Conservation (phyloP, 2,797 vertebrate genomes). For the Knipowitschia caucasica region DNA sequence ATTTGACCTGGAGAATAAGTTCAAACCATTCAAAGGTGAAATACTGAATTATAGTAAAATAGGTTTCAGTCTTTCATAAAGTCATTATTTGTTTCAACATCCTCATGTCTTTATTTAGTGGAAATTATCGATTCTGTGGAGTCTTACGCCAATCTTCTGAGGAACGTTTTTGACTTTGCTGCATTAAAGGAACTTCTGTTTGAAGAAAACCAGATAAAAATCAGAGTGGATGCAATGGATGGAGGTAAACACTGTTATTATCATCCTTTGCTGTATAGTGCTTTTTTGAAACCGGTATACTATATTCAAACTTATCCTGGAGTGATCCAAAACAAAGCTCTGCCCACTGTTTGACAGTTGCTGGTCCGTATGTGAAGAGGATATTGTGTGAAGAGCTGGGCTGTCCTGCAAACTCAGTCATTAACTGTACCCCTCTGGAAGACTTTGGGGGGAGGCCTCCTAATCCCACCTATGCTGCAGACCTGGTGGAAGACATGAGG, state of each 20-base stretch:
- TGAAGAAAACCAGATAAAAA: constrained; percentile 85
- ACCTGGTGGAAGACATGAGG: constrained; percentile 91
- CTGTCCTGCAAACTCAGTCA: constrained; percentile 88
- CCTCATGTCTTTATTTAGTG: constrained; percentile 67
- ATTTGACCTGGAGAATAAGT: constrained; percentile 95
- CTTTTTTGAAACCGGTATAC: too few species aligned
- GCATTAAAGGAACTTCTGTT: constrained; percentile 91
- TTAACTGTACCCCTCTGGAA: constrained; percentile 89
- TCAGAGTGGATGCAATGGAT: constrained; percentile 92
- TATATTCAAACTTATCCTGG: constrained; percentile 45
- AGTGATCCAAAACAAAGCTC: constrained; percentile 6
- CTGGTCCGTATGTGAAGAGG: constrained; percentile 90
- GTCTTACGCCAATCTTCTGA: constrained; percentile 89
- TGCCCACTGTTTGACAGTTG: constrained; percentile 65
- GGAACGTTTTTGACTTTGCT: constrained; percentile 93
- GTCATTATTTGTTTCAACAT: background rate
- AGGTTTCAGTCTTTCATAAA: background rate
- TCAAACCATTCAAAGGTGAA: constrained; percentile 94
- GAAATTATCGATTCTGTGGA: constrained; percentile 96
- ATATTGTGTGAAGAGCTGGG: constrained; percentile 96
- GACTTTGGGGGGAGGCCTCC: constrained; percentile 92
- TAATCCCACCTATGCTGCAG: constrained; percentile 87
- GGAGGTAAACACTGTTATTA: constrained; percentile 78
- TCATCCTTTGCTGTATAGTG: too few species aligned
- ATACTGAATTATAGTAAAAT: constrained; percentile 31